Evolutionary conservation across 2,888 invertebrate genomes (phyloP), one percentile per base, ranked within the genome.

Genomic region (Aspidiotus destructor): DNA sequence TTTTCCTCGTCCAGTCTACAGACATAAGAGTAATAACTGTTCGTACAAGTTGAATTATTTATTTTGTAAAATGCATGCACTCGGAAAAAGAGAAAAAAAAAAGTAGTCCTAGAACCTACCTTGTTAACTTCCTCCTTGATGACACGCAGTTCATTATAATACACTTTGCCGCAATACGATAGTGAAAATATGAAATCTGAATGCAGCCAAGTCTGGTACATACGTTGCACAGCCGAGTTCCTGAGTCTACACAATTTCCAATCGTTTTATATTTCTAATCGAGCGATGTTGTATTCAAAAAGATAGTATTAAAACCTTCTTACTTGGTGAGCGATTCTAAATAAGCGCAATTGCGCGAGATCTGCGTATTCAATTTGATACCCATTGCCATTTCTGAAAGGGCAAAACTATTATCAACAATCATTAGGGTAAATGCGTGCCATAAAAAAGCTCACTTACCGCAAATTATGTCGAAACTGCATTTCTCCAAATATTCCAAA

Each of bases 341-440:
- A 75, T 90, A 92, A 72, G 84, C 82, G 0, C 87, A 86, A 72
- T 87, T 81, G 8, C 80, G 79, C 74, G 86, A 79, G 8, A 79
- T 79, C 76, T 91, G 90, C 0, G 90, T 88, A 74, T 87, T 80
- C 0, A 89, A 79, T 42, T 83, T 81, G 10, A 85, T 83, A 0
- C 92, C 93, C 92, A 93, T 93, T 11, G 92, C 87, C 7, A 89
- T 86, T 79, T 92, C 92, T 88, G 79, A 68, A 80, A 78, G 74
- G 63, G 61, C 72, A 10, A 65, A n/a, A 48, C 48, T n/a, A 48
- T 48, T 48, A 48, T 13, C 3, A 2, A 13, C 6, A 13, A 2
- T 48, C 48, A 3, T 48, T 48, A 48, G 48, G 48, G n/a, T 48
- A 3, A 13, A n/a, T 13, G 6, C 10, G 11, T 48, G 48, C 6